Base-by-base conservation (phyloP, 2,888 invertebrate species). In the Drosophila mimica region DNA sequence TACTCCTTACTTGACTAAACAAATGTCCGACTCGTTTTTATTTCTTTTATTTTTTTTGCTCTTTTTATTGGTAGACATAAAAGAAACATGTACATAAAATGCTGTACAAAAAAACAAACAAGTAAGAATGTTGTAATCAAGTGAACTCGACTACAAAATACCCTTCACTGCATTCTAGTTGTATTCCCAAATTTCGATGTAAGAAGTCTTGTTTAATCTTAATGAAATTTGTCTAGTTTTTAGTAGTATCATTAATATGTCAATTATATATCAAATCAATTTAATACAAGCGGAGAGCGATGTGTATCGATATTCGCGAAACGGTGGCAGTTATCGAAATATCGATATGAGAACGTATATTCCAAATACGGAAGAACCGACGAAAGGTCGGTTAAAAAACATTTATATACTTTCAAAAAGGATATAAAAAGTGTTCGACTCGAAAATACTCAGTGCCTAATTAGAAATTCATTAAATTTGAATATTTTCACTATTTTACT, bases 1-100 rank as follows among this genome's bases (percentile, higher is more conserved):
- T 43, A 63, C 57, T 62, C 52, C 13, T 52, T 57, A 52, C 57
- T 57, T 63, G 46, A 48, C 36, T 59, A 70, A 79, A 62, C 71
- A 80, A 79, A 70, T 70, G 80, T 65, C 43, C 64, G 49, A 78
- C 40, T 67, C 31, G 31, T 31, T 48, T 71, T 40, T 25, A 25
- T 25, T 25, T 25, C 2, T 25, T 25, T 25, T 25, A 2, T 17
- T 34, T 4, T 38, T n/a, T n/a, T 62, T 62, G 49, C 30, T 28
- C 30, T 61, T 64, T 81, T 79, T 76, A 87, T 89, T 82, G 68
- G 67, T 54, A 48, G 51, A 68, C 72, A 83, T 82, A 82, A 86
- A 89, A 74, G 4, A 15, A 11, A 65, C 9, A 65, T 20, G 13
- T 40, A 20, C 20, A 65, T 36, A 34, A 62, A 64, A 31, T 3